phyloP scores from a whole-genome alignment of 2,113 vertebrate species.

The Clinocottus analis region DNA sequence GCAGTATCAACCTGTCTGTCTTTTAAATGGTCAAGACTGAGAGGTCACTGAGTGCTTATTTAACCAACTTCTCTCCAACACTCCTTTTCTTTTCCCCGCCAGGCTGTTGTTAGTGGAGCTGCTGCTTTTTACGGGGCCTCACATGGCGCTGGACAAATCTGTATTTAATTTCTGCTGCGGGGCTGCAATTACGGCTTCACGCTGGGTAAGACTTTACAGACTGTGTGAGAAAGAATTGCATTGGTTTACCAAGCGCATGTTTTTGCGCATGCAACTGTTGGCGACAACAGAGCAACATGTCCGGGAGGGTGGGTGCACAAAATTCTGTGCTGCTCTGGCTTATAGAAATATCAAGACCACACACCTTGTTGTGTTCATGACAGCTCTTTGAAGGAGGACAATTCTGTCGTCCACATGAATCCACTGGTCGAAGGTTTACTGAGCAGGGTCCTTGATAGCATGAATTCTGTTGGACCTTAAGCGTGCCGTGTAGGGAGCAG shows the following conservation, averaged over 20 bases:
- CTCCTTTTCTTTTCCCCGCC: conserved; percentile 36
- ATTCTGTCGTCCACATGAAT: background rate
- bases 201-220: conserved; percentile 71
- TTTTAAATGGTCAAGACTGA: background rate
- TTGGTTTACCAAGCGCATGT: background rate
- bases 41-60: conserved; percentile 48
- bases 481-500: conserved; percentile 30
- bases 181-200: conserved; percentile 69
- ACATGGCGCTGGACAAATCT: conserved; percentile 34
- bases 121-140: conserved; percentile 47
- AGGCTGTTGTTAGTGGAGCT: conserved; percentile 29
- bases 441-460: conserved; percentile 10
- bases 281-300: conserved; percentile 9
- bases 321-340: background rate
- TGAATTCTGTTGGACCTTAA: conserved; percentile 20
- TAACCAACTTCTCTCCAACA: conserved; percentile 55
- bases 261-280: background rate
- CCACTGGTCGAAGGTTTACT: conserved; percentile 8
- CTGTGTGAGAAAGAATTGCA: conserved; percentile 56
- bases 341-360: conserved; percentile 9
- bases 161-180: conserved; percentile 65
- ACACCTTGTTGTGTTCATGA: conserved; percentile 1
- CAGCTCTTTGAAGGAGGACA: background rate
- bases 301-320: background rate
- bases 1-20: background rate